Conservation (phyloP, 2,888 invertebrate species). For the Harpalus rubripes region DNA sequence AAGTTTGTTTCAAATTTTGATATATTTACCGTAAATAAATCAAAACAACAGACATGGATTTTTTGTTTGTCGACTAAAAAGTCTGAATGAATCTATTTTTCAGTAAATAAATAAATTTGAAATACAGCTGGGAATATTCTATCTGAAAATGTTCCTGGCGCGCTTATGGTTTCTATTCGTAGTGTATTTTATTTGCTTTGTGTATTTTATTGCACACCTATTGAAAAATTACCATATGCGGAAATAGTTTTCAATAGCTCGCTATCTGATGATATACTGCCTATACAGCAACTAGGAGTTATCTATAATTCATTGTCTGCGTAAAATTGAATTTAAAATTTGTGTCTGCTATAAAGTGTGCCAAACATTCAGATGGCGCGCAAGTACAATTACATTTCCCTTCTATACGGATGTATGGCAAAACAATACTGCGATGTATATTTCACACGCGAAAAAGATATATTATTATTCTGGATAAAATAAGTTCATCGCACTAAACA, state of each 20-base stretch:
- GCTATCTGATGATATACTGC: slow-evolving; percentile 36
- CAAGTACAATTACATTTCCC: slow-evolving; percentile 34
- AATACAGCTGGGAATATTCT: too few relatives aligned
- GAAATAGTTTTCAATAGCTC: slow-evolving; percentile 54
- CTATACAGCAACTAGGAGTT: slow-evolving; percentile 22
- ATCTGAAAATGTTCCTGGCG: too few relatives aligned
- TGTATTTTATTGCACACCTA: slow-evolving; percentile 54
- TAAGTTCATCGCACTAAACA: background rate
- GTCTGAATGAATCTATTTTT: too few relatives aligned
- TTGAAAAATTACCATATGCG: slow-evolving; percentile 59
- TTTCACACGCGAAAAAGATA: background rate
- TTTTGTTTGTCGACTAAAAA: too few relatives aligned
- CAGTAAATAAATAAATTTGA: too few relatives aligned
- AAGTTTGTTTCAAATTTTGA: too few relatives aligned
- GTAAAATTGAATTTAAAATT: slow-evolving; percentile 58
- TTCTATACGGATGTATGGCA: slow-evolving; percentile 5
- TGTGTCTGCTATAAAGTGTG: slow-evolving; percentile 41
- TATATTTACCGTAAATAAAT: too few relatives aligned
- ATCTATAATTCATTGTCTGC: slow-evolving; percentile 57
- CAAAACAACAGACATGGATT: too few relatives aligned
- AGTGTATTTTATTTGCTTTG: slow-evolving; percentile 11
- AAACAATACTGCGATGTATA: slow-evolving; percentile 30
- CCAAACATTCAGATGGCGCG: slow-evolving; percentile 18
- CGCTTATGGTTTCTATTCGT: too few relatives aligned
- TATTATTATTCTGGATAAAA: background rate